Evolutionary conservation across 2,797 vertebrate genomes (phyloP).

Genomic region (Hippopotamyrus pictus): DNA sequence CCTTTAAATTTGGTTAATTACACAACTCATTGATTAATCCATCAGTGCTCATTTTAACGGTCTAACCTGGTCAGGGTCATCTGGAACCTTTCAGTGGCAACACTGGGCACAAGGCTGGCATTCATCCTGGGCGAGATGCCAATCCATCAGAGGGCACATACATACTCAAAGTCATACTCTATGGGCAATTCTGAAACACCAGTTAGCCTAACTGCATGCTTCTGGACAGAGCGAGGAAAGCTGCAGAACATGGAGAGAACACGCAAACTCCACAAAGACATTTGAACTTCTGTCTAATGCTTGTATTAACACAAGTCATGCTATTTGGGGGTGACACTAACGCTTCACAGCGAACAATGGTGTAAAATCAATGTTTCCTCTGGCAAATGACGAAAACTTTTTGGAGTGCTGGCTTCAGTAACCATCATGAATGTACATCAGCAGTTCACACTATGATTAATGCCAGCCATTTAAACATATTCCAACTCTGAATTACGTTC

Average conservation of each 20-base stretch:
- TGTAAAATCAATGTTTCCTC: not conserved
- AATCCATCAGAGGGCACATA: not conserved
- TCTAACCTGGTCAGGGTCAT: not conserved
- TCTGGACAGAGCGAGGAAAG: not conserved
- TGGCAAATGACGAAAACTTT: not conserved
- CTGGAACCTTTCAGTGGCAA: not conserved
- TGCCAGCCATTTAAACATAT: not conserved
- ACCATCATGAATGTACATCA: not conserved
- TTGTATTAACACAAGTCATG: not conserved
- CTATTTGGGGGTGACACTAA: not conserved
- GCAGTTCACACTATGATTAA: not conserved
- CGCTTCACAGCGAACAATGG: not conserved
- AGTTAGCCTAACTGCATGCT: not conserved
- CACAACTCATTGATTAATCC: not conserved
- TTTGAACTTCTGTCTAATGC: not conserved
- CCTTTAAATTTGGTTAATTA: not conserved
- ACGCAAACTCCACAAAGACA: not conserved
- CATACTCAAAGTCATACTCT: not conserved
- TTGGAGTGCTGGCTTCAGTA: not conserved
- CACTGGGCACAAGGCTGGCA: not conserved
- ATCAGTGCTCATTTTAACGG: not conserved
- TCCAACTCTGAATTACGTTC: not conserved
- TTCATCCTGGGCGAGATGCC: not conserved
- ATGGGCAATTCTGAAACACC: not conserved
- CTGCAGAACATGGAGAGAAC: not conserved